Conservation (phyloP, 2,888 invertebrate genomes). For the Andrena fulva region DNA sequence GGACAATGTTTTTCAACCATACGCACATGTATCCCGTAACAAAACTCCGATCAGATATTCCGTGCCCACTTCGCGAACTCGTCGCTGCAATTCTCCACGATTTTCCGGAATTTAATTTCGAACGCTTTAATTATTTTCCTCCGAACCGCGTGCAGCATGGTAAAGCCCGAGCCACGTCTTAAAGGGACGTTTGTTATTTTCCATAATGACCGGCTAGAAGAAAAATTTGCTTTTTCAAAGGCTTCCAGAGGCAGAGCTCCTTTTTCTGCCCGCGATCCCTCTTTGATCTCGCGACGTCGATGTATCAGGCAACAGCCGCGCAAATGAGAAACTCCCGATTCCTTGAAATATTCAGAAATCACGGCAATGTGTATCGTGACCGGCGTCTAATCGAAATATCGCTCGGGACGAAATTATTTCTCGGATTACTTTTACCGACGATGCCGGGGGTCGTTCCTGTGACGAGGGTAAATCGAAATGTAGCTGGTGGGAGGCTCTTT, state of each 20-base stretch:
- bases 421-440: conserved; percentile 15
- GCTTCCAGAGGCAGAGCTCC: conserved; percentile 10
- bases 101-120: conserved; percentile 5
- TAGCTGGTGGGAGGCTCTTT: neutral
- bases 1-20: neutral
- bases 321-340: conserved; percentile 44
- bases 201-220: conserved; percentile 30
- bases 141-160: neutral
- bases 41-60: neutral
- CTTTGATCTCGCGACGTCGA: conserved; percentile 61
- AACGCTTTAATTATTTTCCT: conserved; percentile 14
- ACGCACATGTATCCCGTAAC: no score
- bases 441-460: neutral
- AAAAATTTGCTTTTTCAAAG: conserved; percentile 50
- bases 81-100: neutral
- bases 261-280: conserved; percentile 17
- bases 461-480: conserved; percentile 19
- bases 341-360: conserved; percentile 30
- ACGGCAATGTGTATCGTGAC: neutral
- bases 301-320: conserved; percentile 16
- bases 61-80: neutral
- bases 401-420: conserved; percentile 34
- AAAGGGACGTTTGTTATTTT: conserved; percentile 16
- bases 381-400: conserved; percentile 9
- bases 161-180: conserved; percentile 7